Evolutionary conservation across 2,113 vertebrate genomes (phyloP), one percentile per base, ranked within the genome.

Genomic region (Scatophagus argus): DNA sequence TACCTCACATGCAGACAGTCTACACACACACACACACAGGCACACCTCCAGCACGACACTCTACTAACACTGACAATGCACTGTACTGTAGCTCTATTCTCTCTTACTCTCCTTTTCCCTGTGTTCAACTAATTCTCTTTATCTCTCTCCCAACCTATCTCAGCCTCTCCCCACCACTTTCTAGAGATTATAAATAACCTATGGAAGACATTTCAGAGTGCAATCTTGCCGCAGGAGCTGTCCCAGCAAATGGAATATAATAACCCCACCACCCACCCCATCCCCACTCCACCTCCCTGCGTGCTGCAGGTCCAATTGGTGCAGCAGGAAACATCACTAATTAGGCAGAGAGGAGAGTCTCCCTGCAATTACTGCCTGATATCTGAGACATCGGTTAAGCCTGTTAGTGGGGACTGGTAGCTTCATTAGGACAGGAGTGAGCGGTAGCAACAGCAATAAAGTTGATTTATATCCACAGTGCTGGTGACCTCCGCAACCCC

Each of bases 111-210:
- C 54, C 31, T 29, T 52, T 52, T 43, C 34, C 72, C 47, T 16
- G 17, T 74, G 38, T 76, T 77, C 61, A 63, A 61, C 23, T n/a
- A 5, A 60, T 66, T 67, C 23, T 27, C 27, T 54, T 21, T 4
- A 17, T 56, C 55, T 82, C 66, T 78, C 70, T 77, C 49, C 43
- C 8, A 6, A 60, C 74, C 56, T 13, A 54, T 32, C 68, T 83
- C 46, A 61, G 36, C 47, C 67, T 64, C 61, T 72, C 74, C 71
- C 56, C 38, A 47, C 61, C 67, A 65, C 59, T 68, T 85, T 52
- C 74, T 39, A 39, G 70, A 66, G 61, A 86, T 83, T 88, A 92
- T 85, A 91, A 90, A 90, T 87, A 92, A 86, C 86, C 81, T 64
- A 81, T 84, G 61, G 74, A 85, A 84, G 80, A 86, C 62, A 79